phyloP scores from a whole-genome alignment of 2,113 vertebrate species.

The Corydoras sp. region DNA sequence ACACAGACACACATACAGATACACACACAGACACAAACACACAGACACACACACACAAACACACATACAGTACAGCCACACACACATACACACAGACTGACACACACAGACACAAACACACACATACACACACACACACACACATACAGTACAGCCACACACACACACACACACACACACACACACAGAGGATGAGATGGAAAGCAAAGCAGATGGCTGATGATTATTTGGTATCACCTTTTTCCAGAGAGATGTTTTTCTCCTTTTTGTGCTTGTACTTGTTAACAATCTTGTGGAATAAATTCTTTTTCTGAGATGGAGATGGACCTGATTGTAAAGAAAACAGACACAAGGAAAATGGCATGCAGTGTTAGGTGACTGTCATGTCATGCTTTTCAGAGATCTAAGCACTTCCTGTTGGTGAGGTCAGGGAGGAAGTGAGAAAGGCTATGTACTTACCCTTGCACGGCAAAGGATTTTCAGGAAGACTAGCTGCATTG shows the following conservation, averaged over 20 bases:
- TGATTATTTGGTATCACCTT: constrained; percentile 68
- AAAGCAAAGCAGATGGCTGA: background rate
- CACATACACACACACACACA: no score
- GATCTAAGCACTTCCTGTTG: constrained; percentile 18
- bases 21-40: no score
- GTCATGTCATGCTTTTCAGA: constrained; percentile 18
- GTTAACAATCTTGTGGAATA: constrained; percentile 95
- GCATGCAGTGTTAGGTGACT: constrained; percentile 59
- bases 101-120: no score
- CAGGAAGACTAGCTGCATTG: constrained; percentile 61
- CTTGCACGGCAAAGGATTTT: constrained; percentile 75
- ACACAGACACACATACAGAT: no score
- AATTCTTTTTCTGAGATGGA: constrained; percentile 91
- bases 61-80: no score
- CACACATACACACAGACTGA: no score
- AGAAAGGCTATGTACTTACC: constrained; percentile 45
- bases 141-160: no score
- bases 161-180: no score
- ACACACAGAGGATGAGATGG: no score
- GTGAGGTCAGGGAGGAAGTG: constrained; percentile 37
- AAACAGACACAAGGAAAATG: constrained; percentile 57
- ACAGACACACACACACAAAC: no score
- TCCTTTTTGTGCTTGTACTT: constrained; percentile 93
- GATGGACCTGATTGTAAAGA: constrained; percentile 76
- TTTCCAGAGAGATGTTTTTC: constrained; percentile 79